Evolutionary conservation across 2,113 vertebrate species (phyloP), one percentile per base, ranked within the genome.

Genomic region (Scopus umbretta): DNA sequence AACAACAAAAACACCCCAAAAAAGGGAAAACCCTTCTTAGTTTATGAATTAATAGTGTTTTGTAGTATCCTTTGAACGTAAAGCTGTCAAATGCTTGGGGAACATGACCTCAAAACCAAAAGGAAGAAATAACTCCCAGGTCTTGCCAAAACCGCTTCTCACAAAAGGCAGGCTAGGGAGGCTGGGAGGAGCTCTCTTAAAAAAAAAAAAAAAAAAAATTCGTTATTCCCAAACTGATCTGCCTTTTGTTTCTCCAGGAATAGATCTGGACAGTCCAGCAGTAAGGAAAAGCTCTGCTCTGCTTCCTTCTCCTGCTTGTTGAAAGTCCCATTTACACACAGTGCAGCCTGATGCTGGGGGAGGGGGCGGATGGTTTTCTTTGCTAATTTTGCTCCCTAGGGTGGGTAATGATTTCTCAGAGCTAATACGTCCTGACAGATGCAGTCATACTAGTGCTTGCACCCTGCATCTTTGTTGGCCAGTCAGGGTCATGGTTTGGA

Each of bases 301-400:
- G 40, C 50, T 81, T 61, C 32, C 73, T 38, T 66, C 71, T 73
- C 32, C 47, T 50, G 56, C 49, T 83, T 47, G 55, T 18, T 67
- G 16, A 11, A 88, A 73, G 50, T 66, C 81, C 71, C 80, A 56
- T 80, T 95, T 86, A 43, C 56, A 52, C 59, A 63, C 10, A 10
- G 36, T 4, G 74, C 68, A 88, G 45, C 30, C 34, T 19, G 30
- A 26, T 4, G 23, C 9, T n/a, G 83, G 84, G 75, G 70, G 61
- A 81, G 56, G 58, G 74, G 27, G 22, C 14, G 36, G 47, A 34
- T 26, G 26, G 29, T 80, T 97, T 90, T 68, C 91, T 96, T 76
- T 47, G 89, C 94, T 96, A 86, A 96, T 97, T 97, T 95, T 92
- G 38, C 70, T 93, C 96, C 95, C 93, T 85, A 62, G 93, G 93